Conservation (phyloP, 2,797 vertebrate genomes). For the Falco concolor region DNA sequence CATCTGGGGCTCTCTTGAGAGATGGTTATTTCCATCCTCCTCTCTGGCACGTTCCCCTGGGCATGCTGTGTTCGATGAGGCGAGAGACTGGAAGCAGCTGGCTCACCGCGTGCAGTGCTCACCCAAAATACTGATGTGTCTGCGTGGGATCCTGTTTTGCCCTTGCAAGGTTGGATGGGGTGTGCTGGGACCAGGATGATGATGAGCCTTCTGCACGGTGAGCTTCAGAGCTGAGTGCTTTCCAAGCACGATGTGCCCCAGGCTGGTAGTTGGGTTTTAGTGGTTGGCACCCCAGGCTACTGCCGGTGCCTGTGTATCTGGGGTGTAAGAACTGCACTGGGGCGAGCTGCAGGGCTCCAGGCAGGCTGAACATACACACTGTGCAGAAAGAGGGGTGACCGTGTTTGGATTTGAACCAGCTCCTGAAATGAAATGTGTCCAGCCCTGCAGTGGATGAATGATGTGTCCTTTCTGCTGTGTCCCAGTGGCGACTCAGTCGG, state of each 20-base stretch:
- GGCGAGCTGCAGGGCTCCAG: not conserved
- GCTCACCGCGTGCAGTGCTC: accelerated
- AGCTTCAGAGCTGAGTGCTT: not conserved
- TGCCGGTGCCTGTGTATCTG: not conserved
- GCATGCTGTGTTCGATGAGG: not conserved
- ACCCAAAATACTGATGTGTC: accelerated
- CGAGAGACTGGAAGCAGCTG: not conserved
- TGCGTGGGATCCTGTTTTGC: accelerated
- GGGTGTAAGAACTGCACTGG: not conserved
- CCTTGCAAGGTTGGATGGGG: not conserved
- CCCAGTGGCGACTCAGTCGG: not conserved
- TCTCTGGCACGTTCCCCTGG: accelerated
- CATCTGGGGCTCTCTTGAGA: not conserved
- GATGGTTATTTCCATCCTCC: not conserved
- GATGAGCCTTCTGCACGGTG: accelerated
- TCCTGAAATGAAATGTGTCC: not conserved
- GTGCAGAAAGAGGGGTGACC: not conserved
- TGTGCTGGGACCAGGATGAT: not conserved
- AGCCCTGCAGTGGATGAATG: not conserved
- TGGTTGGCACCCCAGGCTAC: not conserved
- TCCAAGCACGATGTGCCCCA: accelerated
- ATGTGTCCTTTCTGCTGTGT: not conserved
- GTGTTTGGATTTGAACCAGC: not conserved
- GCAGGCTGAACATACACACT: not conserved
- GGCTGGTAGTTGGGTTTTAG: not conserved